These are phyloP conservation scores for Odiellus spinosus DNA, from an alignment of 2,888 invertebrate genomes.

Conservation along the genomic window DNA sequence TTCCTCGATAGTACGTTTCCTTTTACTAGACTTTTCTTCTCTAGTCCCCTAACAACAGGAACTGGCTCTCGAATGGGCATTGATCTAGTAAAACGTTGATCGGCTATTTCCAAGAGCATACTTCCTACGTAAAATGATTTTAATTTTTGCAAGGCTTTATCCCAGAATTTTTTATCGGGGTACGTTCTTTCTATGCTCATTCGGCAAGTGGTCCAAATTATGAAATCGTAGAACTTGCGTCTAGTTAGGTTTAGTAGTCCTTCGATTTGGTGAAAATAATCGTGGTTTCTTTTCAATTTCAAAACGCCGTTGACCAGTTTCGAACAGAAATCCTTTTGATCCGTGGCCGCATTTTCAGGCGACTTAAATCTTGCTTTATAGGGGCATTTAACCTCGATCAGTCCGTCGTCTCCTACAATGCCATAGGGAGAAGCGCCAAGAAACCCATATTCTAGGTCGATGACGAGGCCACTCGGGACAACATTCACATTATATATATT, in stretches of 20 bases:
- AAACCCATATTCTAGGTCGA: not conserved
- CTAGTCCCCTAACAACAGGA: not conserved
- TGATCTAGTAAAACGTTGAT: not conserved
- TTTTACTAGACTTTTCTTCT: not conserved
- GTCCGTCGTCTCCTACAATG: not conserved
- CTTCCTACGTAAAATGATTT: not conserved
- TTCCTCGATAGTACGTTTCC: not conserved
- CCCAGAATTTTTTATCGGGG: not conserved
- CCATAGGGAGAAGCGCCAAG: not conserved
- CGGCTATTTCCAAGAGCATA: not conserved
- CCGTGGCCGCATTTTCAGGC: not conserved
- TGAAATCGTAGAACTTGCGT: not conserved
- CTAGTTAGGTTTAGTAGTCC: not conserved
- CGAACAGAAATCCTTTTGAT: not conserved
- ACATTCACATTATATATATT: not conserved
- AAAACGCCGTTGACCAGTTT: not conserved
- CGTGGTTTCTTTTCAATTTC: not conserved
- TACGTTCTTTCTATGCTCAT: not conserved
- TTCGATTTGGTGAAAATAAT: not conserved
- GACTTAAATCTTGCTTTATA: not conserved
- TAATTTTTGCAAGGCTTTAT: not conserved
- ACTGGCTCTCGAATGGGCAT: not conserved
- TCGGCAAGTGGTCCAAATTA: not conserved
- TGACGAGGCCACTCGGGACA: not conserved
- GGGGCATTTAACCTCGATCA: not conserved